phyloP scores from a whole-genome alignment of 2,797 vertebrate species.

The Mus spretus region DNA sequence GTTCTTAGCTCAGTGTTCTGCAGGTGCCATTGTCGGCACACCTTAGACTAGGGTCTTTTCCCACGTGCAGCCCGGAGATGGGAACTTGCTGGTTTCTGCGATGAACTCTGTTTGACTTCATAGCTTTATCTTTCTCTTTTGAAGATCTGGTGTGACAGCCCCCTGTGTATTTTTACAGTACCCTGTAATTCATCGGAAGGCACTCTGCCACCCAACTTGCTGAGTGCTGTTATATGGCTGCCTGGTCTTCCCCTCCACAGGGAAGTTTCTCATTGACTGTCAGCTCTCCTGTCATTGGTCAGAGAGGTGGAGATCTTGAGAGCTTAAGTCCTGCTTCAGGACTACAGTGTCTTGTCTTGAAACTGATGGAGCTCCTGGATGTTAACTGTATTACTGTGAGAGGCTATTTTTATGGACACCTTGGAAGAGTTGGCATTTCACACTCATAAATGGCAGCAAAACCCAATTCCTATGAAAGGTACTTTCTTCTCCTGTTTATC shows the following conservation, averaged over 20 bases:
- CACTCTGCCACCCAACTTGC: conserved; percentile 48
- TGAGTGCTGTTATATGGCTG: conserved; percentile 41
- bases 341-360: conserved; percentile 43
- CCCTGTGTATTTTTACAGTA: conserved; percentile 44
- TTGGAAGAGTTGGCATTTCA: conserved; percentile 23
- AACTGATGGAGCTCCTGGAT: conserved; percentile 53
- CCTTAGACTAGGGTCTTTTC: conserved; percentile 51
- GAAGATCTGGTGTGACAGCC: conserved; percentile 41
- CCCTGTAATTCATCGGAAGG: conserved; percentile 67
- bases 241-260: conserved; percentile 8
- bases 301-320: conserved; percentile 65
- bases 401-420: conserved; percentile 56
- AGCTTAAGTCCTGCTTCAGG: conserved; percentile 69
- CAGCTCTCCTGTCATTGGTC: neutral
- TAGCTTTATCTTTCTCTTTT: conserved; percentile 66
- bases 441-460: conserved; percentile 46
- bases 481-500: conserved; percentile 48
- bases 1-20: conserved; percentile 59
- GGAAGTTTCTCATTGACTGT: conserved; percentile 77
- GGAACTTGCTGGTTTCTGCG: conserved; percentile 57
- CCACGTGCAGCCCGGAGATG: conserved; percentile 64
- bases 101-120: conserved; percentile 75
- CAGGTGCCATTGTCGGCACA: neutral
- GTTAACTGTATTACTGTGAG: neutral
- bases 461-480: conserved; percentile 52